Evolutionary conservation across 1,140 invertebrate genomes (phyloP), one percentile per base, ranked within the genome.

Genomic region (Thalassaphorura encarpata): DNA sequence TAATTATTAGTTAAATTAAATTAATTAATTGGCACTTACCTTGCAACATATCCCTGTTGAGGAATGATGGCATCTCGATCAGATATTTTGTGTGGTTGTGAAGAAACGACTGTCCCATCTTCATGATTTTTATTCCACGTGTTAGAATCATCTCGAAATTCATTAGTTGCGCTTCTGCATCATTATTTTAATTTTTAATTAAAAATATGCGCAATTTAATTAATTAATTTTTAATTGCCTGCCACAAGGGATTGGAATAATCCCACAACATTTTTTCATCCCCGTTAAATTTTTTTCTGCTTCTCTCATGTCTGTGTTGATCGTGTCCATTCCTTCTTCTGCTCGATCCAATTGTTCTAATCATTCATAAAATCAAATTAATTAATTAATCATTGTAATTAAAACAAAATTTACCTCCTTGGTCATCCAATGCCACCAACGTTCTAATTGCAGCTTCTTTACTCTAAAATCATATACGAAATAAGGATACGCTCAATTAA

Each of bases 271-370:
- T 75, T 99, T 98, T 76, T 99, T 95, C 89, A 99, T 94, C 57
- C 95, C 8, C 46, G 93, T 97, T 55, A 99, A 78, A 78, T 98
- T 97, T 72, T 99, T 97, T 75, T 99, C 96, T 8, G 96, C 96
- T 73, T 98, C 94, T 67, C 83, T 84, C 95, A 99, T 99, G 71
- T 99, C 96, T 42, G 89, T 84, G 74, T 99, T 98, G 74, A 99
- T 99, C 70, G 96, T 90, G 75, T 98, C 95, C 91, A 99, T 96
- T 26, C 94, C 96, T 77, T 97, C 94, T 78, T 99, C 95, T 70
- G 98, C 94, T 67, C 94, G 84, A 33, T 65, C 55, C 57, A 58
- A 39, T 56, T 60, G 52, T 18, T 61, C 60, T 59, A n/a, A 15
- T 42, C 23, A 13, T 13, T n/a, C 6, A 23, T 6, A 50, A 40